These are phyloP conservation scores for Omphaloscelis lunosa DNA, from an alignment of 2,888 invertebrate genomes.

Conservation along the genomic window DNA sequence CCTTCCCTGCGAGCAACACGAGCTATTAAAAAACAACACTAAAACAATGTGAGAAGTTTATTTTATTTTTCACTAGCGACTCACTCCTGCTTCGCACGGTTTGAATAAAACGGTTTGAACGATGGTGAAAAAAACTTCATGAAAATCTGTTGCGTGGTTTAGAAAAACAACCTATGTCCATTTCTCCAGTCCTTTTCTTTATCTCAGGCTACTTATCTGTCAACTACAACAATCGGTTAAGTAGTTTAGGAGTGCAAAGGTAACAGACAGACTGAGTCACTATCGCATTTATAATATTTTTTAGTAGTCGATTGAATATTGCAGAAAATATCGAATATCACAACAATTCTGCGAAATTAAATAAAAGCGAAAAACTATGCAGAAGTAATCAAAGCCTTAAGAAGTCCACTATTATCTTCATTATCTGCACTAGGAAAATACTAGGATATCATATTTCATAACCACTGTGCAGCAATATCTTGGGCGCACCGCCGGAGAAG, in stretches of 20 bases:
- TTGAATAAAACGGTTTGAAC: no score
- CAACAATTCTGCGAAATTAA: not conserved
- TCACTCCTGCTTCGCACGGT: no score
- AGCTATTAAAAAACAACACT: no score
- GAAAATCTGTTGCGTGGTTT: no score
- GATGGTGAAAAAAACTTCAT: no score
- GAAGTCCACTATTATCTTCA: not conserved
- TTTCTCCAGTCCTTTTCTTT: no score
- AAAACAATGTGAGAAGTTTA: not conserved
- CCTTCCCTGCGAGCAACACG: not conserved
- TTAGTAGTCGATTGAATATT: not conserved
- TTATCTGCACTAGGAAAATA: not conserved
- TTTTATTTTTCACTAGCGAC: not conserved
- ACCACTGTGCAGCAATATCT: not conserved
- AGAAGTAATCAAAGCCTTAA: not conserved
- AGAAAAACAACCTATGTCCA: no score
- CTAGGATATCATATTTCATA: slow-evolving; percentile 16
- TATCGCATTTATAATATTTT: not conserved
- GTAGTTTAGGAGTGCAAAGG: not conserved
- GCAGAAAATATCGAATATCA: slow-evolving; percentile 1
- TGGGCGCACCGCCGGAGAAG: not conserved
- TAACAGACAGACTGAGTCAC: not conserved
- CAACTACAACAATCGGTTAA: not conserved
- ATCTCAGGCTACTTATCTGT: not conserved
- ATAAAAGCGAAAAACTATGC: not conserved